Conservation (phyloP, 2,888 invertebrate genomes). For the Buathra laborator region DNA sequence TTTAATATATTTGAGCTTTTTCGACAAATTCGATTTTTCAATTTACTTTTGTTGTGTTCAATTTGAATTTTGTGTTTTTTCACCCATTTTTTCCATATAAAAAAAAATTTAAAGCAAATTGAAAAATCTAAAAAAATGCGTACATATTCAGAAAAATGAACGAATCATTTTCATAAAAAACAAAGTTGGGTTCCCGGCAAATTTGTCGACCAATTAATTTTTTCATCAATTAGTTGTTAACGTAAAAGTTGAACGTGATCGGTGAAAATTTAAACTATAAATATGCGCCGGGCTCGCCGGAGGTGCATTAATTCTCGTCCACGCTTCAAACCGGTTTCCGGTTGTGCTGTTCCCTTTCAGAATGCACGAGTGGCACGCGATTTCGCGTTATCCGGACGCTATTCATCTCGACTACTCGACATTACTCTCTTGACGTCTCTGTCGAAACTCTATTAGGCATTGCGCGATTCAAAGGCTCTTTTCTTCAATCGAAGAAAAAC, state of each 20-base stretch:
- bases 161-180: too few relatives aligned
- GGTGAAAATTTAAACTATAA: not conserved
- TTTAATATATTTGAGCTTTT: too few relatives aligned
- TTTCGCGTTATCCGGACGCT: not conserved
- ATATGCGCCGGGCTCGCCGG: not conserved
- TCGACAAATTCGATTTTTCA: too few relatives aligned
- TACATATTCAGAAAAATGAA: too few relatives aligned
- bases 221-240: too few relatives aligned
- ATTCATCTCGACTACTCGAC: not conserved
- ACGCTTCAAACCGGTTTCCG: slow-evolving; percentile 1
- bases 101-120: too few relatives aligned
- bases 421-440: not conserved
- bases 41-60: too few relatives aligned
- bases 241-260: not conserved
- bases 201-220: too few relatives aligned
- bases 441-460: not conserved
- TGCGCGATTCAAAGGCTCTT: not conserved
- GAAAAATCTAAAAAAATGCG: too few relatives aligned
- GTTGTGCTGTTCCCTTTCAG: slow-evolving; percentile 33
- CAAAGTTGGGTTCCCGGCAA: too few relatives aligned
- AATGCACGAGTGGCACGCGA: slow-evolving; percentile 33
- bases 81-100: too few relatives aligned
- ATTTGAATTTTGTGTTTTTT: too few relatives aligned
- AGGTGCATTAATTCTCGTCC: not conserved
- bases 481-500: not conserved